These are phyloP conservation scores for Hydra vulgaris DNA, from an alignment of 30 jellyfish, hydroid and myxozoan genomes.

Conservation along the genomic window DNA sequence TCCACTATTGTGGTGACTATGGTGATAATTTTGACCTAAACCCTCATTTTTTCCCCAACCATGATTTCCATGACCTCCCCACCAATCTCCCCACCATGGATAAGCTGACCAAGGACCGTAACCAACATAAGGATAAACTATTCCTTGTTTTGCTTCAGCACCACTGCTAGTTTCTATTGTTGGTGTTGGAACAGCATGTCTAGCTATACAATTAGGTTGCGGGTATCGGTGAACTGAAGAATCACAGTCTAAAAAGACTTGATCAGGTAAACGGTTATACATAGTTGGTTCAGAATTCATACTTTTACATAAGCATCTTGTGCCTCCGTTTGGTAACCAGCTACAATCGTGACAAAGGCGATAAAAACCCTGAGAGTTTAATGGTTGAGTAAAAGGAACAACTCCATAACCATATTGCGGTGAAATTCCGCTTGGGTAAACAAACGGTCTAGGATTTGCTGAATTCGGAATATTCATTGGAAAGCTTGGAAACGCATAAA, in stretches of 20 bases:
- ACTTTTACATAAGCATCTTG: slow-evolving; percentile 22
- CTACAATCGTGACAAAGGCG: slow-evolving; percentile 33
- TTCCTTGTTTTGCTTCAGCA: slow-evolving; percentile 74
- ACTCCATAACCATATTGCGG: slow-evolving; percentile 42
- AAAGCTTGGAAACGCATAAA: slow-evolving; percentile 1
- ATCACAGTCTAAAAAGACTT: slow-evolving; percentile 26
- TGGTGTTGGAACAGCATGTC: slow-evolving; percentile 27
- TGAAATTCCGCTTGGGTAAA: neutral
- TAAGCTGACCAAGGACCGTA: slow-evolving; percentile 99
- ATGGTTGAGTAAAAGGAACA: slow-evolving; percentile 5
- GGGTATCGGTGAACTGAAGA: slow-evolving; percentile 15
- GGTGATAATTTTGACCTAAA: slow-evolving; percentile 21
- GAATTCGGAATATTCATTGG: slow-evolving; percentile 5
- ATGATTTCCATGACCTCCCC: slow-evolving; percentile 99
- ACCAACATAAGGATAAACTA: slow-evolving; percentile 88
- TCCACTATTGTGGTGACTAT: slow-evolving; percentile 46
- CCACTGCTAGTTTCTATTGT: slow-evolving; percentile 30
- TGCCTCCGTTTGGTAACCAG: slow-evolving; percentile 21
- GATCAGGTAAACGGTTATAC: slow-evolving; percentile 15
- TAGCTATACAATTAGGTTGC: slow-evolving; percentile 21
- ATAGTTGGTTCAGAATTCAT: neutral
- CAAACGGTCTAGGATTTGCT: neutral
- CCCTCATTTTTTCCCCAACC: slow-evolving; percentile 80
- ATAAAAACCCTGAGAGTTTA: slow-evolving; percentile 3
- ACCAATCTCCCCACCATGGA: slow-evolving; percentile 99